Conservation (phyloP, 2,113 vertebrate species). For the Onychostoma macrolepis region DNA sequence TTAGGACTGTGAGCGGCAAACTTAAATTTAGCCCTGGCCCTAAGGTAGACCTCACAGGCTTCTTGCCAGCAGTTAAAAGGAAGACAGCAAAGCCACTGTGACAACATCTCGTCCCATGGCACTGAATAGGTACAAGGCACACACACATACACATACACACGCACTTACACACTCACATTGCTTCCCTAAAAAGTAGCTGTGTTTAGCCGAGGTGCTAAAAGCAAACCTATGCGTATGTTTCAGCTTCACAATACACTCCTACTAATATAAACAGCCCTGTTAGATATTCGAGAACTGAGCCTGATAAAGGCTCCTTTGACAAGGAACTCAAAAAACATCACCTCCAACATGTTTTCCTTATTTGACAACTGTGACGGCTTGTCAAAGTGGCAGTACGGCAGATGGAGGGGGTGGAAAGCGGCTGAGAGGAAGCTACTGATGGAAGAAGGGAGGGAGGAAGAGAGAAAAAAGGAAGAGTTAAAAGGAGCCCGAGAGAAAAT, state of each 20-base stretch:
- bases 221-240: background rate
- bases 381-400: slow-evolving; percentile 34
- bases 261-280: background rate
- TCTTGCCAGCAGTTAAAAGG: slow-evolving; percentile 58
- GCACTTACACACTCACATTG: background rate
- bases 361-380: slow-evolving; percentile 42
- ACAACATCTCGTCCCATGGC: slow-evolving; percentile 37
- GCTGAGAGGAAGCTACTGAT: slow-evolving; percentile 5
- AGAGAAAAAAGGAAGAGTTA: slow-evolving; percentile 20
- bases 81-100: slow-evolving; percentile 51
- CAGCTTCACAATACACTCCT: background rate
- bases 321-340: slow-evolving; percentile 29
- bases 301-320: slow-evolving; percentile 30
- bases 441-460: background rate
- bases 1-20: slow-evolving; percentile 67
- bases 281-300: background rate
- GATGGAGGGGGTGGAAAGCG: background rate
- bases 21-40: slow-evolving; percentile 62
- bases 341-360: slow-evolving; percentile 36
- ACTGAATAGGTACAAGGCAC: slow-evolving; percentile 36
- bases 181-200: slow-evolving; percentile 20
- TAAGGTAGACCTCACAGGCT: slow-evolving; percentile 58
- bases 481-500: slow-evolving; percentile 56
- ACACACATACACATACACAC: background rate
- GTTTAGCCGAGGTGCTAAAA: slow-evolving; percentile 2